These are phyloP conservation scores for Varanus komodoensis DNA, from an alignment of 2,113 vertebrate genomes.

Conservation along the genomic window DNA sequence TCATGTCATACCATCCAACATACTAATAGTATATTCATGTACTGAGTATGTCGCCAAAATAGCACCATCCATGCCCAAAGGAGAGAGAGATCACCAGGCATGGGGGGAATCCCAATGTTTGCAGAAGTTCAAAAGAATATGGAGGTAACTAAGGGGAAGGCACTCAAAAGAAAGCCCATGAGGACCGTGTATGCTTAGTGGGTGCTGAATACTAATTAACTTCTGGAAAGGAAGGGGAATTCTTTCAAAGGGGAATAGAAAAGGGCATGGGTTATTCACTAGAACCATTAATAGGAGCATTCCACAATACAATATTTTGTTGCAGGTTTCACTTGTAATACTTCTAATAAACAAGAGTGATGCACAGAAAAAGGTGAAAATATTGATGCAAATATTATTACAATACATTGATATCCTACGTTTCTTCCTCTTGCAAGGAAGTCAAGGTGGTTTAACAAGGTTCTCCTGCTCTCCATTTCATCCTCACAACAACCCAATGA, in stretches of 20 bases:
- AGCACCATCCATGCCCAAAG: background rate
- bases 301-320: background rate
- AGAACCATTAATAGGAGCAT: background rate
- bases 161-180: background rate
- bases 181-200: background rate
- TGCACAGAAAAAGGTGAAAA: background rate
- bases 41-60: background rate
- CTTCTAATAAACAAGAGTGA: background rate
- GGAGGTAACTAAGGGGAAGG: too few relatives aligned
- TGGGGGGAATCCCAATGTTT: background rate
- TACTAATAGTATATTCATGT: too few relatives aligned
- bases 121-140: background rate
- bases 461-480: too few relatives aligned
- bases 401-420: too few relatives aligned
- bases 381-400: background rate
- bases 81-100: background rate
- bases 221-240: background rate
- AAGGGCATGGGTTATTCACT: background rate
- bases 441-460: too few relatives aligned
- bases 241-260: background rate
- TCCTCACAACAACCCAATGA: too few relatives aligned
- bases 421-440: too few relatives aligned
- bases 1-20: background rate
- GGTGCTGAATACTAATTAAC: background rate
- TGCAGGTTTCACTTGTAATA: background rate